Conservation (phyloP, 2,113 vertebrate genomes). For the Charadrius vociferus region DNA sequence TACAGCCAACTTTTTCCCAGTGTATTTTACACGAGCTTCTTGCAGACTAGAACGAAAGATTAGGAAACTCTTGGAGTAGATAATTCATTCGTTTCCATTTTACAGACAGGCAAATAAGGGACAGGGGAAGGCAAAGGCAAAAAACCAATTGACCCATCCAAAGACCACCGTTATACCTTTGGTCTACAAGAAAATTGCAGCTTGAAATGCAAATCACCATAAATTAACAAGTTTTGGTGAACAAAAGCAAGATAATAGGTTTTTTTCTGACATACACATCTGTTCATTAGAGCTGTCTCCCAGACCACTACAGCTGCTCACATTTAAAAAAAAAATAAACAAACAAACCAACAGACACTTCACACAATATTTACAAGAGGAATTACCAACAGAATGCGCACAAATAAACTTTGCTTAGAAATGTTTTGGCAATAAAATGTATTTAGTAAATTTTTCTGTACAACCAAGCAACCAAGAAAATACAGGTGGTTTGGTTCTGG, state of each 20-base stretch:
- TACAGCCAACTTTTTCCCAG: background rate
- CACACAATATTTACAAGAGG: slow-evolving; percentile 36
- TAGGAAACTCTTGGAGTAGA: background rate
- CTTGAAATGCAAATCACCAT: background rate
- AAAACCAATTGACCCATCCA: background rate
- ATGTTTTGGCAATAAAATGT: background rate
- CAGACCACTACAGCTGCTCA: slow-evolving; percentile 31
- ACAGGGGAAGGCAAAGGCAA: background rate
- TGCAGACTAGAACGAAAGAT: background rate
- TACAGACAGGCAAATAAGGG: background rate
- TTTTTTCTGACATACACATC: background rate
- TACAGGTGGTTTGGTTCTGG: background rate
- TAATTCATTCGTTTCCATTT: background rate
- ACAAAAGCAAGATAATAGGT: slow-evolving; percentile 15
- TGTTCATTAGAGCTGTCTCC: slow-evolving; percentile 7
- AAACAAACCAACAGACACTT: background rate
- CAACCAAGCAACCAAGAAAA: background rate
- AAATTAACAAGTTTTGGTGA: background rate
- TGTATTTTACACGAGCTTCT: background rate
- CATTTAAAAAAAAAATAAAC: background rate
- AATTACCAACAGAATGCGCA: background rate
- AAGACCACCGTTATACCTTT: background rate
- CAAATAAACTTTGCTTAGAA: background rate
- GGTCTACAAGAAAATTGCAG: background rate
- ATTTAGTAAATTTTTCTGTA: background rate